phyloP scores from a whole-genome alignment of 2,113 vertebrate genomes.

The Clarias gariepinus region DNA sequence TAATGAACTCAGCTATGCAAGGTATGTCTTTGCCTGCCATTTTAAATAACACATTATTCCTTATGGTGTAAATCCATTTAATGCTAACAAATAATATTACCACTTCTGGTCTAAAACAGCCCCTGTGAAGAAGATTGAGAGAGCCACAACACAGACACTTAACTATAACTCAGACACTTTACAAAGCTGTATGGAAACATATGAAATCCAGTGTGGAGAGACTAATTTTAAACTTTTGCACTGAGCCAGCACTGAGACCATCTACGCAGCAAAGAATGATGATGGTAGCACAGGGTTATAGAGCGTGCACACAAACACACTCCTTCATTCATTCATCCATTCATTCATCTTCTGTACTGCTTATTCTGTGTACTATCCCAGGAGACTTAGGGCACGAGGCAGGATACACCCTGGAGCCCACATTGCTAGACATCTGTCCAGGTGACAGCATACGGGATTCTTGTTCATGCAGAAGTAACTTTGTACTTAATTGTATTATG shows the following conservation, averaged over 20 bases:
- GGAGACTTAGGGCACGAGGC: no score
- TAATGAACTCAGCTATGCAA: conserved; percentile 13
- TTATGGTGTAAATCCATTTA: background rate
- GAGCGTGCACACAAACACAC: background rate
- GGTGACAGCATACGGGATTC: background rate
- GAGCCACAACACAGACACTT: background rate
- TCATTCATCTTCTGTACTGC: no score
- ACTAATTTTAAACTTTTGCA: background rate
- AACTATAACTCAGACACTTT: background rate
- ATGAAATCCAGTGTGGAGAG: background rate
- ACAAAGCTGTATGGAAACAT: background rate
- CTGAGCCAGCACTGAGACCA: background rate
- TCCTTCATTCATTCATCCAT: no score
- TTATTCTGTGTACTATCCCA: no score
- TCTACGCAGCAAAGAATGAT: background rate
- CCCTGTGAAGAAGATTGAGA: background rate
- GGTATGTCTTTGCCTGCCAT: background rate
- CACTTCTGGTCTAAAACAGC: background rate
- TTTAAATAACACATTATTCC: background rate
- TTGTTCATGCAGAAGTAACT: background rate
- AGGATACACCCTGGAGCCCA: no score
- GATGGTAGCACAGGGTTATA: background rate
- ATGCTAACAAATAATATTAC: background rate
- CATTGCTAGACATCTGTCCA: background rate
- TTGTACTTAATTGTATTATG: background rate